Conservation (phyloP, 1,140 invertebrate species). For the Marisa cornuarietis region DNA sequence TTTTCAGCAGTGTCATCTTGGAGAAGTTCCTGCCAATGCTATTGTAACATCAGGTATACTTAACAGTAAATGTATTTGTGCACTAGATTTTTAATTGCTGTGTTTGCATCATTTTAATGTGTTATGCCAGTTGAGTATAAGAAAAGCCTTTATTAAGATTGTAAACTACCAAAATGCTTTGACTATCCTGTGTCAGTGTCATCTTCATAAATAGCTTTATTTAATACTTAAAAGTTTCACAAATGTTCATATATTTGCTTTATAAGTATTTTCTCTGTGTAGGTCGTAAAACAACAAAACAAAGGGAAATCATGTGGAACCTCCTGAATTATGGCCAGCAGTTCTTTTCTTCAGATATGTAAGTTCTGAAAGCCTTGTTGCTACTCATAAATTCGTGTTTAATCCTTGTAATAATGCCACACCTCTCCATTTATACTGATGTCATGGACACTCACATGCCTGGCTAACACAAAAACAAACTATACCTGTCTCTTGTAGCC, state of each 20-base stretch:
- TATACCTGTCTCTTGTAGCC: too few species aligned
- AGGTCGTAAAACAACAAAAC: conserved; percentile 52
- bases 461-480: too few species aligned
- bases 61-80: too few species aligned
- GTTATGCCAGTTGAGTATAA: too few species aligned
- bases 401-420: too few species aligned
- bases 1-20: conserved; percentile 88
- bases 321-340: conserved; percentile 66
- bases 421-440: too few species aligned
- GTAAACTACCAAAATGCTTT: not conserved
- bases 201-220: not conserved
- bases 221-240: not conserved
- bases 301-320: conserved; percentile 64
- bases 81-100: too few species aligned
- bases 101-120: too few species aligned
- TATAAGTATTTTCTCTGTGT: conserved; percentile 25
- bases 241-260: too few species aligned
- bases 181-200: not conserved
- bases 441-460: too few species aligned
- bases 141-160: too few species aligned
- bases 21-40: conserved; percentile 90
- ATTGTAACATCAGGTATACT: conserved; percentile 83
- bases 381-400: too few species aligned
- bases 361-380: conserved; percentile 30
- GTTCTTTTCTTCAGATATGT: conserved; percentile 66